These are phyloP conservation scores for Scomber japonicus DNA, from an alignment of 2,113 vertebrate genomes.

Conservation along the genomic window DNA sequence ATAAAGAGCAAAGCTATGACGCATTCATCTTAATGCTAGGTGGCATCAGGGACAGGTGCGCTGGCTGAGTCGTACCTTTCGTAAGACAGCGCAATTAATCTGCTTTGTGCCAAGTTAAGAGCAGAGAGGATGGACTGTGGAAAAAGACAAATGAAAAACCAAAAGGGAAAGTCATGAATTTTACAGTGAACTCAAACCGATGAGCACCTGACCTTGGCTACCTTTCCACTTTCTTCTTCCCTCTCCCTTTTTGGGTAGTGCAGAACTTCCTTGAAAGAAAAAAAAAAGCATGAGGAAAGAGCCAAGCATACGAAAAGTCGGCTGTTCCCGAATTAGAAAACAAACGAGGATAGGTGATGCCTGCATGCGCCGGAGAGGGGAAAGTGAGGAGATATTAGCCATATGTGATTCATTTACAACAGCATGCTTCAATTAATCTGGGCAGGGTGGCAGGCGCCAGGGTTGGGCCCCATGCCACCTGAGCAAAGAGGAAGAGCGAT, in stretches of 20 bases:
- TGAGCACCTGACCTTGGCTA: slow-evolving; percentile 59
- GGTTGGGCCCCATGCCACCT: slow-evolving; percentile 78
- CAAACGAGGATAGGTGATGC: slow-evolving; percentile 49
- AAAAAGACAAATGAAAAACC: slow-evolving; percentile 74
- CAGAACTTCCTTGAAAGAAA: slow-evolving; percentile 12
- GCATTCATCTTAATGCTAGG: slow-evolving; percentile 75
- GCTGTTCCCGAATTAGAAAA: slow-evolving; percentile 50
- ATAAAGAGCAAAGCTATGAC: slow-evolving; percentile 72
- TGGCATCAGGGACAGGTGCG: slow-evolving; percentile 75
- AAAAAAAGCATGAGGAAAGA: background rate
- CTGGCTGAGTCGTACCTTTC: slow-evolving; percentile 60
- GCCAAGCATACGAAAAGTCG: slow-evolving; percentile 13
- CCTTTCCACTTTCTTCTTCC: slow-evolving; percentile 26
- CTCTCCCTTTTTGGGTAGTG: background rate
- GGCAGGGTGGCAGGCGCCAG: slow-evolving; percentile 74
- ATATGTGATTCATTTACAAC: slow-evolving; percentile 82
- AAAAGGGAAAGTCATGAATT: slow-evolving; percentile 81
- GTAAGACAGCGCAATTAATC: slow-evolving; percentile 76
- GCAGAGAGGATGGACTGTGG: slow-evolving; percentile 53
- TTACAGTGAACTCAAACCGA: slow-evolving; percentile 71
- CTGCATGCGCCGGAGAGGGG: slow-evolving; percentile 20
- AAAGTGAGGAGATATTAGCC: slow-evolving; percentile 71
- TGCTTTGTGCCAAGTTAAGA: slow-evolving; percentile 62
- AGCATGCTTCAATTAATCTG: slow-evolving; percentile 81
- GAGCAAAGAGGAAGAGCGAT: slow-evolving; percentile 59